phyloP scores from a whole-genome alignment of 2,113 vertebrate genomes.

The Laticauda laticaudata region DNA sequence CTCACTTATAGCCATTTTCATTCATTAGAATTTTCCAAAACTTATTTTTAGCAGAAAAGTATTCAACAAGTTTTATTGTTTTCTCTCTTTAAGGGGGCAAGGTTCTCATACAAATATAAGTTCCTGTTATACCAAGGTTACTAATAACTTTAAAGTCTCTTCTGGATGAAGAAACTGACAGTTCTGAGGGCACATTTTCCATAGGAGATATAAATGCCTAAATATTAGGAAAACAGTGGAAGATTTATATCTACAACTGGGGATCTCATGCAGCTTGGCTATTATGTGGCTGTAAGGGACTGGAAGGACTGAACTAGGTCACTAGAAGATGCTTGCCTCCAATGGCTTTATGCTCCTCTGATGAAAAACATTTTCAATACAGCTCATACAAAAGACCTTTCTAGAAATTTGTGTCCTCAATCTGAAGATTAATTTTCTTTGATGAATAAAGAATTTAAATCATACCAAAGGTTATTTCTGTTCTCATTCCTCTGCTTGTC shows the following conservation, averaged over 20 bases:
- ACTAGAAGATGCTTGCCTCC: not conserved
- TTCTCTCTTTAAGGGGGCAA: not conserved
- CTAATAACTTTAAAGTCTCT: not conserved
- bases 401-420: not conserved
- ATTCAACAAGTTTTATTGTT: not conserved
- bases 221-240: not conserved
- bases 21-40: not conserved
- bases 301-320: not conserved
- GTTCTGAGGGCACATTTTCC: not conserved
- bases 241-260: not conserved
- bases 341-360: not conserved
- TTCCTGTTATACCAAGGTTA: not conserved
- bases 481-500: not conserved
- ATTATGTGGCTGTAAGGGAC: not conserved
- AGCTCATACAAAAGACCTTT: not conserved
- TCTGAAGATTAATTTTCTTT: constrained; percentile 1
- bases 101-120: not conserved
- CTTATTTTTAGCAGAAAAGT: not conserved
- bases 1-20: not conserved
- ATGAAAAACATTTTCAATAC: not conserved
- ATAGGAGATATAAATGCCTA: not conserved
- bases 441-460: not conserved
- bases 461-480: not conserved
- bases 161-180: not conserved
- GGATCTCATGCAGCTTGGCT: not conserved